phyloP scores from a whole-genome alignment of 2,113 vertebrate species.

The Paramisgurnus dabryanus region DNA sequence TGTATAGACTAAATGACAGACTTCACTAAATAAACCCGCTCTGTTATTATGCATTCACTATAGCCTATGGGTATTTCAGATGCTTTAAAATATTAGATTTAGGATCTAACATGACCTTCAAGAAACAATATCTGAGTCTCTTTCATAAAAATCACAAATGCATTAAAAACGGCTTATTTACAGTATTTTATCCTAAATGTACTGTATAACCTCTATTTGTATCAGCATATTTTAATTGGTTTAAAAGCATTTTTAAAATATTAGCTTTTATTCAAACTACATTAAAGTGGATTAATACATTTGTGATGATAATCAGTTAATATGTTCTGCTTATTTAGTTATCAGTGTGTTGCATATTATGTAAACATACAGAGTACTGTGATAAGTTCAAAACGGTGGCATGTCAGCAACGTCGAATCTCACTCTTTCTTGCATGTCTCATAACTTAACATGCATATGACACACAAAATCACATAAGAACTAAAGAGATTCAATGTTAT shows the following conservation, averaged over 20 bases:
- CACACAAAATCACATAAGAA: no score
- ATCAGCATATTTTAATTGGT: no score
- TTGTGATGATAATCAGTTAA: neutral
- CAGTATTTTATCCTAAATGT: neutral
- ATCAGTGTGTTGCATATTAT: no score
- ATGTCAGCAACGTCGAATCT: no score
- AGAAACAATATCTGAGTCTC: neutral
- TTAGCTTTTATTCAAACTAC: neutral
- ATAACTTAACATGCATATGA: no score
- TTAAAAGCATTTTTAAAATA: neutral
- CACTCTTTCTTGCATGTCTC: no score
- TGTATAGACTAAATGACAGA: neutral
- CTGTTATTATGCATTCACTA: neutral
- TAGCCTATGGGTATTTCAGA: neutral
- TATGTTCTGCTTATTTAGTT: no score
- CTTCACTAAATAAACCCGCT: neutral
- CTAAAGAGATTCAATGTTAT: no score
- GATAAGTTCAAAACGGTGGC: no score
- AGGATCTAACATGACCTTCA: neutral
- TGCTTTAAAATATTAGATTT: neutral
- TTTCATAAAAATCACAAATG: neutral
- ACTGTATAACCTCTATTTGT: conserved; percentile 49
- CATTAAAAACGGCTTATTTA: neutral
- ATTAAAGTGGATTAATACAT: neutral
- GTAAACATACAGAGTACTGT: no score